phyloP scores from a whole-genome alignment of 2,797 vertebrate species.

The Hipposideros larvatus region DNA sequence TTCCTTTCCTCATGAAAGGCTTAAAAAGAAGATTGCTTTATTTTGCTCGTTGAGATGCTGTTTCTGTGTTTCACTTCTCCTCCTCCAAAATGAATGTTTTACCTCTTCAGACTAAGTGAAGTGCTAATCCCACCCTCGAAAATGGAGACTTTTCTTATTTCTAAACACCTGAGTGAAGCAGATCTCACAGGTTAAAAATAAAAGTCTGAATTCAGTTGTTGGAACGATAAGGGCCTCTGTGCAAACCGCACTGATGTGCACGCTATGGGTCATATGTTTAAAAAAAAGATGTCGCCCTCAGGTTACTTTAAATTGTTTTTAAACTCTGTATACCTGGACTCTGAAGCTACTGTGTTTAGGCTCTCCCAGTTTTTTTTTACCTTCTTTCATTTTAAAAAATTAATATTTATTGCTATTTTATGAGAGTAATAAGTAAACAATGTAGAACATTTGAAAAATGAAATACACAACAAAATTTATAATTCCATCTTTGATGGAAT shows the following conservation, averaged over 20 bases:
- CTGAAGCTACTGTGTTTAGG: neutral
- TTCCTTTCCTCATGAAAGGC: neutral
- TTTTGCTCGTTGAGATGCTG: neutral
- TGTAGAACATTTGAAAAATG: slow-evolving; percentile 25
- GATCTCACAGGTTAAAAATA: neutral
- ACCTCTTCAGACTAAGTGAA: neutral
- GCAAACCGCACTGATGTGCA: neutral
- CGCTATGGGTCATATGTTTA: neutral
- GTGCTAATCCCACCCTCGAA: neutral
- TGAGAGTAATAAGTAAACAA: neutral
- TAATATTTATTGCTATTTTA: slow-evolving; percentile 25
- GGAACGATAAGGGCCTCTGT: neutral
- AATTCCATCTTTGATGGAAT: neutral
- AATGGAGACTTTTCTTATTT: neutral
- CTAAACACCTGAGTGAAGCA: neutral
- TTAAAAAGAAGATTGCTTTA: neutral
- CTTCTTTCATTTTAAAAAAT: slow-evolving; percentile 14
- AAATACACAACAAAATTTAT: neutral
- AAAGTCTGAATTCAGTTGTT: neutral
- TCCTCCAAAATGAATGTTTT: neutral
- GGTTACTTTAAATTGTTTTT: neutral
- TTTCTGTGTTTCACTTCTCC: slow-evolving; percentile 44
- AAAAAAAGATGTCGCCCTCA: neutral
- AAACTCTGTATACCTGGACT: neutral
- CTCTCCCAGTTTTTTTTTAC: neutral